Conservation (phyloP, 2,888 invertebrate species). For the Phyllotreta striolata region DNA sequence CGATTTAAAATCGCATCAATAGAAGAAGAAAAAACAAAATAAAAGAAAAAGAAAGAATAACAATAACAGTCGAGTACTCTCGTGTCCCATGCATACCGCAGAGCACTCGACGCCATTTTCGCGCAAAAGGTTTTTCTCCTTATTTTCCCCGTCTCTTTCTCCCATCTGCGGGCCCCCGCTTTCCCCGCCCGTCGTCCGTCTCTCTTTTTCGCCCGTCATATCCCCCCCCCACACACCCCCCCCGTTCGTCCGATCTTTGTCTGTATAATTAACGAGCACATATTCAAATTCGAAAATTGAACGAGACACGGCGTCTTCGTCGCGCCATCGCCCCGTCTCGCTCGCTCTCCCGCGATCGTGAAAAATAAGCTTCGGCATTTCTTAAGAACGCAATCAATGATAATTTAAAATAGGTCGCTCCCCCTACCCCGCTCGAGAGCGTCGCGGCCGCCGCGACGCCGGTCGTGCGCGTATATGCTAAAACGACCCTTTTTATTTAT, state of each 20-base stretch:
- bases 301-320: slow-evolving; percentile 36
- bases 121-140: neutral
- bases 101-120: neutral
- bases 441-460: neutral
- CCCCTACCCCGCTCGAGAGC: slow-evolving; percentile 7
- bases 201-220: neutral
- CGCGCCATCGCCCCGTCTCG: neutral
- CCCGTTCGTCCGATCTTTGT: slow-evolving; percentile 21
- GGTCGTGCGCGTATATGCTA: neutral
- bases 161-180: neutral
- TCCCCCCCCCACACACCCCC: neutral
- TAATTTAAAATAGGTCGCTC: slow-evolving; percentile 48
- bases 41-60: too few relatives aligned
- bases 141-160: slow-evolving; percentile 2
- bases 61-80: too few relatives aligned
- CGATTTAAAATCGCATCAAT: too few relatives aligned
- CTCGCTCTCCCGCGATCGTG: neutral
- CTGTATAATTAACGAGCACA: slow-evolving; percentile 39
- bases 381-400: slow-evolving; percentile 47
- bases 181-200: neutral
- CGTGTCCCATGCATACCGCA: too few relatives aligned
- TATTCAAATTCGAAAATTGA: slow-evolving; percentile 40
- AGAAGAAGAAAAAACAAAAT: too few relatives aligned
- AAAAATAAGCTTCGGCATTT: slow-evolving; percentile 42
- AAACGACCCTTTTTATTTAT: neutral